Base-by-base conservation (phyloP, 2,113 vertebrate species). In the Leiothrix lutea region DNA sequence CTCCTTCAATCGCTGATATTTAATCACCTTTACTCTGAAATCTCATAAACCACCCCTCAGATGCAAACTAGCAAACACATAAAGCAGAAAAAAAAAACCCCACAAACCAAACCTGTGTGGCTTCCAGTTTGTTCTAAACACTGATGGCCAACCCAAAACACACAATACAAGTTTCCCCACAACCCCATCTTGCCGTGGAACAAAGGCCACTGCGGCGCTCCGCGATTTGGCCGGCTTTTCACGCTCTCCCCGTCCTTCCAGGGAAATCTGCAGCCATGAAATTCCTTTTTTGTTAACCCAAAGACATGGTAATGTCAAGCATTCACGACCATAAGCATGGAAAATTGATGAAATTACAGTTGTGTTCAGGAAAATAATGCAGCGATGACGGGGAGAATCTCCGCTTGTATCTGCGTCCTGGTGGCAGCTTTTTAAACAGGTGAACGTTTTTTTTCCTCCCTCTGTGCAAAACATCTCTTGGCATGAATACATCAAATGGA, bases 291-390 rank as follows among this genome's bases (percentile, higher is more conserved):
- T 98, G 98, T 98, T 97, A 98, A 98, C 36, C 78, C 97, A 98
- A 98, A 98, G 98, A 98, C 98, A 98, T 98, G 98, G 98, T 98
- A 98, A 98, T 98, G 98, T 96, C 98, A 98, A 97, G 97, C 94
- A 94, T 98, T 98, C 96, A 97, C 90, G 97, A 94, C 97, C 94
- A 90, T 97, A 97, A 97, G 97, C 98, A 97, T 98, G 97, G 97
- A 98, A 98, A 98, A 98, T 98, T 97, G 98, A 97, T 98, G 97
- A 98, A 98, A 98, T 98, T 98, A 97, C 98, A 98, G 96, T 97
- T 97, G 97, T 97, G 98, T 97, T 97, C 97, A 97, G 96, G 92
- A 97, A 98, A 98, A 98, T 98, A 97, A 98, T 95, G 91, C 44
- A 47, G 93, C 25, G 92, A 97, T 96, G 96, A 98, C 96, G 97